phyloP scores from a whole-genome alignment of 2,113 vertebrate genomes.

The human (Homo sapiens) region GRCh38 chr14:96016001-96016500 shows the following conservation, averaged over 20 bases:
- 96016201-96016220: background rate
- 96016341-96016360: background rate
- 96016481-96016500: background rate
- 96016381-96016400: fast-evolving
- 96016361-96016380: fast-evolving
- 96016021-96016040: background rate
- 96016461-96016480: background rate
- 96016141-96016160: background rate
- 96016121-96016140: background rate
- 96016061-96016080: background rate
- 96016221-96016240: too few relatives aligned
- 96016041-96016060: background rate
- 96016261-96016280: background rate
- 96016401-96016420: background rate
- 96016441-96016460: background rate
- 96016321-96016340: background rate
- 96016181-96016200: background rate
- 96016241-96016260: fast-evolving
- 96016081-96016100: background rate
- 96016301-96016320: background rate
- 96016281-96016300: background rate
- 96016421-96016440: background rate
- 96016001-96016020: background rate
- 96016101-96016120: background rate
- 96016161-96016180: too few relatives aligned